These are phyloP conservation scores for Ditylenchus weischeri DNA, from an alignment of 2,888 invertebrate genomes.

Conservation along the genomic window DNA sequence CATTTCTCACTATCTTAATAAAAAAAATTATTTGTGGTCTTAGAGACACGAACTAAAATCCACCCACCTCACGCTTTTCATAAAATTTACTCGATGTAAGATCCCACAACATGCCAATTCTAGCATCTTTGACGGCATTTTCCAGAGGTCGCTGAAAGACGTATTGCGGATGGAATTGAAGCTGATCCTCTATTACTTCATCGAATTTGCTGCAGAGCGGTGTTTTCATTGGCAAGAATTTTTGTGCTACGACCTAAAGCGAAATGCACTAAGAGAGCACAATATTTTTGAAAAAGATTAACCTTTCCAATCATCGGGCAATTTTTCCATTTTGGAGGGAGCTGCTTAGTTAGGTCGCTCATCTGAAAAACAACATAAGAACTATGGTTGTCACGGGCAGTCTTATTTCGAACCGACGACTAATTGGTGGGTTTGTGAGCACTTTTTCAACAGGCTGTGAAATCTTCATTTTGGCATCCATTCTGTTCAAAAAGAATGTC, in stretches of 20 bases:
- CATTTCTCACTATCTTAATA: slow-evolving; percentile 60
- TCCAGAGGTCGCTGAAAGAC: slow-evolving; percentile 65
- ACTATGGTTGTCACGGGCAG: too few relatives aligned
- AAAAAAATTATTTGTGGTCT: not conserved
- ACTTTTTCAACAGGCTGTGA: too few relatives aligned
- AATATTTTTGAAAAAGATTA: slow-evolving; percentile 37
- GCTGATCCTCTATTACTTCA: slow-evolving; percentile 73
- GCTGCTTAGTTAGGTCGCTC: not conserved
- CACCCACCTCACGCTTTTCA: slow-evolving; percentile 63
- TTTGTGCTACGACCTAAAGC: slow-evolving; percentile 64
- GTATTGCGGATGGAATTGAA: slow-evolving; percentile 82
- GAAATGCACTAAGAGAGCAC: not conserved
- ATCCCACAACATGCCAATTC: slow-evolving; percentile 91
- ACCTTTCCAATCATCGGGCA: slow-evolving; percentile 63
- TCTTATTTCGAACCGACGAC: too few relatives aligned
- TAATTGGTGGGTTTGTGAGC: too few relatives aligned
- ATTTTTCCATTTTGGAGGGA: slow-evolving; percentile 62
- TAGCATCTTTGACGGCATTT: slow-evolving; percentile 61
- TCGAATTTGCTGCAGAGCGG: slow-evolving; percentile 80
- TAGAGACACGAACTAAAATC: not conserved
- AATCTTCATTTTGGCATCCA: too few relatives aligned
- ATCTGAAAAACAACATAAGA: too few relatives aligned
- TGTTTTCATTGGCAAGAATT: slow-evolving; percentile 91
- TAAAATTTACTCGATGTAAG: slow-evolving; percentile 92
- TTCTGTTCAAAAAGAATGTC: too few relatives aligned